phyloP scores from a whole-genome alignment of 2,797 vertebrate genomes.

The Gymnoscopelus microlampas region DNA sequence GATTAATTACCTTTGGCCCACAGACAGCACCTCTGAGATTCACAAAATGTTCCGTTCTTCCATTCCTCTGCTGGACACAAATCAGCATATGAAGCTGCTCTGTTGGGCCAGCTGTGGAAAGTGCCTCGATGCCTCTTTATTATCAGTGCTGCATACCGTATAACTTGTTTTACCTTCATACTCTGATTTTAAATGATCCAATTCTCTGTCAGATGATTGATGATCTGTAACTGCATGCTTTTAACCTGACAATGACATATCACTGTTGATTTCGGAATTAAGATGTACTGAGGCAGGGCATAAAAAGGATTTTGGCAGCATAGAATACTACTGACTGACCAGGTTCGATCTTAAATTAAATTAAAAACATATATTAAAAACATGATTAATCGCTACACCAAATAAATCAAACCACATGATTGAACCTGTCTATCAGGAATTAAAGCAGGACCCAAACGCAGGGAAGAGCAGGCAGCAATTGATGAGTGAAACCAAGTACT shows the following conservation, averaged over 20 bases:
- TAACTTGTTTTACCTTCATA: background rate
- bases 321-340: too few relatives aligned
- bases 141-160: constrained; percentile 11
- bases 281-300: background rate
- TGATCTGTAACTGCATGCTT: background rate
- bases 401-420: too few relatives aligned
- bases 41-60: constrained; percentile 13
- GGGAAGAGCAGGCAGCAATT: too few relatives aligned
- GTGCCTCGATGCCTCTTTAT: background rate
- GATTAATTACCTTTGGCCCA: constrained; percentile 34
- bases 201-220: constrained; percentile 7
- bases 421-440: too few relatives aligned
- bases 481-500: too few relatives aligned
- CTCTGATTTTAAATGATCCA: constrained; percentile 11
- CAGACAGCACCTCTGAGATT: constrained; percentile 11
- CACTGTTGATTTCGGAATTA: background rate
- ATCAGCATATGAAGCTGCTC: background rate
- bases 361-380: too few relatives aligned
- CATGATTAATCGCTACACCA: too few relatives aligned
- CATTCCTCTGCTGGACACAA: constrained; percentile 14
- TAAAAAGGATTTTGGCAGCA: background rate
- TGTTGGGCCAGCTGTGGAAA: constrained; percentile 22
- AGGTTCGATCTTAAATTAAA: too few relatives aligned
- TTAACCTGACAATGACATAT: constrained; percentile 29
- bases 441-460: too few relatives aligned